phyloP scores from a whole-genome alignment of 1,140 invertebrate genomes.

The Drosophila mauritiana region DNA sequence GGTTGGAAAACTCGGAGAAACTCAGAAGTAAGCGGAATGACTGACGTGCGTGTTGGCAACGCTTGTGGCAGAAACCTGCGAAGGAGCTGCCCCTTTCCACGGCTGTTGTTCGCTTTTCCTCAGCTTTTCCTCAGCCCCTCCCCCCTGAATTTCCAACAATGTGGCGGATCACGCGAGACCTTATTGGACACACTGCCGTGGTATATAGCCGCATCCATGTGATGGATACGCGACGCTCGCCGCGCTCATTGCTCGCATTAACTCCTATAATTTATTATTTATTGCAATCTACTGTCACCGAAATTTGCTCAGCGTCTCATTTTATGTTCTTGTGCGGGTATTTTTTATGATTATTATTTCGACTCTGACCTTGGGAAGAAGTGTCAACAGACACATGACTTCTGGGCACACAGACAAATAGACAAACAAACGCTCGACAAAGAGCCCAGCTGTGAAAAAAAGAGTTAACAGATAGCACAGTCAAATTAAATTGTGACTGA shows the following conservation, averaged over 20 bases:
- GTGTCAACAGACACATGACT: slow-evolving; percentile 48
- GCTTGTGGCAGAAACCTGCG: slow-evolving; percentile 25
- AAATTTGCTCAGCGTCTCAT: slow-evolving; percentile 64
- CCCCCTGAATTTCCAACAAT: slow-evolving; percentile 16
- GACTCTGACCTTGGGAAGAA: slow-evolving; percentile 65
- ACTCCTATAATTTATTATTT: slow-evolving; percentile 76
- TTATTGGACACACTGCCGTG: slow-evolving; percentile 8
- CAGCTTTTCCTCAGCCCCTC: not conserved
- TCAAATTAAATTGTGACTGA: slow-evolving; percentile 51
- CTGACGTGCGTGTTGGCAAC: slow-evolving; percentile 47
- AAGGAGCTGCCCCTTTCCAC: slow-evolving; percentile 7
- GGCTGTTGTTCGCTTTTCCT: slow-evolving; percentile 11
- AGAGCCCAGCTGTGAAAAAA: slow-evolving; percentile 46
- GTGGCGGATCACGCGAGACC: slow-evolving; percentile 59
- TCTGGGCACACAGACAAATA: slow-evolving; percentile 14
- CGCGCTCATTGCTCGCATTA: slow-evolving; percentile 62
- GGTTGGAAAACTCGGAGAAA: slow-evolving; percentile 21
- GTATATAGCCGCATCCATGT: slow-evolving; percentile 38
- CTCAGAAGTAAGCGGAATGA: slow-evolving; percentile 35
- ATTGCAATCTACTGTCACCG: slow-evolving; percentile 69
- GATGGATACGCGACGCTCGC: slow-evolving; percentile 40
- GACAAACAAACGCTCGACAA: slow-evolving; percentile 15
- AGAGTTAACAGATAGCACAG: slow-evolving; percentile 62
- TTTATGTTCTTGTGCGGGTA: slow-evolving; percentile 33
- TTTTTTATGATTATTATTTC: slow-evolving; percentile 49